Conservation (phyloP, 2,797 vertebrate species). For the Tapera naevia region DNA sequence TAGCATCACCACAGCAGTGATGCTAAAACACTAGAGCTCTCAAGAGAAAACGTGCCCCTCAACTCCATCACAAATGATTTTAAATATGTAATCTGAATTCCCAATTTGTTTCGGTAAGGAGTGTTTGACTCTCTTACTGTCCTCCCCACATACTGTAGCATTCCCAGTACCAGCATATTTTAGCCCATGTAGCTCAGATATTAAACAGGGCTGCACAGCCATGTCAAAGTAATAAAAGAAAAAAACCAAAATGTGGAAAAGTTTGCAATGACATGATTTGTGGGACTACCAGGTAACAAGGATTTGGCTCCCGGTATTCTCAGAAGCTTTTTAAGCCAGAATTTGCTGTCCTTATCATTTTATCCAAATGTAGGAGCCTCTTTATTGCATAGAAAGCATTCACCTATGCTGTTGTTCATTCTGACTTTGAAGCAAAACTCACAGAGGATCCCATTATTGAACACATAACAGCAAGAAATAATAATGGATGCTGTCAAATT, state of each 20-base stretch:
- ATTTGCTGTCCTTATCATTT: neutral
- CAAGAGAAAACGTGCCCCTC: neutral
- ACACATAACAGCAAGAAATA: constrained; percentile 8
- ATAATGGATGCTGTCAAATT: constrained; percentile 28
- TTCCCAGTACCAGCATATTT: neutral
- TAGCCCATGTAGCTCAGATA: neutral
- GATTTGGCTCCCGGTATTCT: neutral
- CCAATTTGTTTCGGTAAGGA: neutral
- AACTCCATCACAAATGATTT: neutral
- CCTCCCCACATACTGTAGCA: rapidly evolving
- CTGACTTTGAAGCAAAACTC: neutral
- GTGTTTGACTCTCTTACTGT: neutral
- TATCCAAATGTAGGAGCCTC: neutral
- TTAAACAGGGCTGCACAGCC: neutral
- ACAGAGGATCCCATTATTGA: neutral
- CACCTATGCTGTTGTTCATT: neutral
- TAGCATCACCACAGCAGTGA: neutral
- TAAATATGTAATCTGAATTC: neutral
- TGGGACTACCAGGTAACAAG: neutral
- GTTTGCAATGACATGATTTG: neutral
- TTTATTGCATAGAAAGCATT: neutral
- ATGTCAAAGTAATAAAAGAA: no score
- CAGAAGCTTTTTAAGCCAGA: neutral
- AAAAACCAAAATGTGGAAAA: rapidly evolving
- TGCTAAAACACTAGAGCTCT: neutral